phyloP scores from a whole-genome alignment of 2,113 vertebrate species.

The Albula goreensis region DNA sequence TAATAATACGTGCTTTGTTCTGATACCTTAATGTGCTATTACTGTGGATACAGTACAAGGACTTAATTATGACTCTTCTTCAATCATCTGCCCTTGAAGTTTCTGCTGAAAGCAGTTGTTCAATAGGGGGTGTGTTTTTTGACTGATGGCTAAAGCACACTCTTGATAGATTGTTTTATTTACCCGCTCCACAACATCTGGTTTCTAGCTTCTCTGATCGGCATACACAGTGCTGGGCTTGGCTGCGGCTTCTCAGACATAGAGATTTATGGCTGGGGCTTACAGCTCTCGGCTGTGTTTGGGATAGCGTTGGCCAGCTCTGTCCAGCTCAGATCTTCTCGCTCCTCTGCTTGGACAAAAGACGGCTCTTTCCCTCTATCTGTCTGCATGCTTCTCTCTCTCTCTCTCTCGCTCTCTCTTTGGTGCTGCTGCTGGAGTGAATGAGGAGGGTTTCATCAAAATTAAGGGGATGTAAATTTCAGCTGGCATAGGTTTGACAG shows the following conservation, averaged over 20 bases:
- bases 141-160: constrained; percentile 28
- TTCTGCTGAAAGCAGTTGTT: background rate
- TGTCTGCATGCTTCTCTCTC: too few relatives aligned
- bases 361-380: background rate
- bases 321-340: constrained; percentile 47
- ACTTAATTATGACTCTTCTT: background rate
- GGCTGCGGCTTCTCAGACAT: constrained; percentile 44
- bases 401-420: background rate
- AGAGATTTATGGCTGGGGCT: constrained; percentile 63
- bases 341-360: background rate
- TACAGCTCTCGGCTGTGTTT: constrained; percentile 59
- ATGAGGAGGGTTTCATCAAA: background rate
- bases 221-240: constrained; percentile 47
- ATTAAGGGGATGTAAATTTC: background rate
- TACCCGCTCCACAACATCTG: constrained; percentile 61
- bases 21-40: background rate
- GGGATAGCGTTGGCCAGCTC: constrained; percentile 47
- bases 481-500: background rate
- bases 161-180: constrained; percentile 60
- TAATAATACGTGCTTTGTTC: background rate
- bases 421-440: background rate
- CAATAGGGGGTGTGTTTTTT: background rate
- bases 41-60: background rate
- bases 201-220: constrained; percentile 58
- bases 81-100: background rate